These are phyloP conservation scores for Scaptomyza hsui DNA, from an alignment of 1,140 invertebrate genomes.

Conservation along the genomic window DNA sequence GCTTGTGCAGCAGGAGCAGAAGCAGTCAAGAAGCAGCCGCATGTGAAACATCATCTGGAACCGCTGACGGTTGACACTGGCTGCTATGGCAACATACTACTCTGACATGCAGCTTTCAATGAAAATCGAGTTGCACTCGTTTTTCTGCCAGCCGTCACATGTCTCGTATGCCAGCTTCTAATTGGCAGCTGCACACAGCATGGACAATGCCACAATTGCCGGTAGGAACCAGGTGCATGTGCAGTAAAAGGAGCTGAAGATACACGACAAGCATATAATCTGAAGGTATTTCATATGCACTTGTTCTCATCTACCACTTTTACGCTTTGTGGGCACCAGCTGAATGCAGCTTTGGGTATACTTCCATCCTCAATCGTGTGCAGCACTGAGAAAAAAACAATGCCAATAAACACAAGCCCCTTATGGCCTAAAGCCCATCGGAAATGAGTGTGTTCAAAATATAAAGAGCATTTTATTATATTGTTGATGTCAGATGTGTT, in stretches of 20 bases:
- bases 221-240: background rate
- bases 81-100: slow-evolving; percentile 47
- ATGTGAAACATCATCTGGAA: slow-evolving; percentile 15
- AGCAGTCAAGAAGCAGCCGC: no score
- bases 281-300: slow-evolving; percentile 41
- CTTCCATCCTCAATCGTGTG: slow-evolving; percentile 2
- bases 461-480: background rate
- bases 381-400: slow-evolving; percentile 12
- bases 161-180: slow-evolving; percentile 31
- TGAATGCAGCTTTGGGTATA: slow-evolving; percentile 12
- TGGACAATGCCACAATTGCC: slow-evolving; percentile 40
- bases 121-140: slow-evolving; percentile 42
- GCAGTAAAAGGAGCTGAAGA: slow-evolving; percentile 2
- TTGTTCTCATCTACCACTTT: slow-evolving; percentile 40
- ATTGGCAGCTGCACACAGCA: slow-evolving; percentile 52
- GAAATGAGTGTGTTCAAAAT: background rate
- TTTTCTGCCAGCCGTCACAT: background rate
- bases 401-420: background rate
- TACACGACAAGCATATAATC: slow-evolving; percentile 24
- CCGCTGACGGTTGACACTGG: slow-evolving; percentile 2
- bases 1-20: slow-evolving; percentile 8
- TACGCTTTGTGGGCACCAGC: slow-evolving; percentile 22
- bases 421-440: no score
- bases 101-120: slow-evolving; percentile 50
- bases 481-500: no score